A percentile compares a stretch with the other conserved stretches of the same genome.
phyloP scores from a whole-genome alignment of 2,797 vertebrate species.

The Numenius phaeopus region DNA sequence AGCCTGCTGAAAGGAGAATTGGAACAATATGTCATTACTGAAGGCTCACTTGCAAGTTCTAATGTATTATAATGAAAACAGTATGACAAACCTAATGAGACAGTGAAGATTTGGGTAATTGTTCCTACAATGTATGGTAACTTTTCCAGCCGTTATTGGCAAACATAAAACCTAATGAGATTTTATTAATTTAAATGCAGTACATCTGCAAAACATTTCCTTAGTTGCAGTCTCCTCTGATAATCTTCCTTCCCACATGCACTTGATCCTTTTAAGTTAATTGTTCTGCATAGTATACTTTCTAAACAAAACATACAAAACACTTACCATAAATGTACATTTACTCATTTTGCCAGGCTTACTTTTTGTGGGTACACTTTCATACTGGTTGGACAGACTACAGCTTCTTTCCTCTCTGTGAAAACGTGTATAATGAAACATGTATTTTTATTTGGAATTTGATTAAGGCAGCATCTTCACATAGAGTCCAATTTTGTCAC shows the following conservation, averaged over 20 bases:
- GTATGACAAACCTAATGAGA: constrained; percentile 91
- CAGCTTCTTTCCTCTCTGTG: neutral
- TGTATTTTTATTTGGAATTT: neutral
- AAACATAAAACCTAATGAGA: constrained; percentile 89
- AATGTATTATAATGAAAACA: constrained; percentile 94
- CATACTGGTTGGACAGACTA: neutral
- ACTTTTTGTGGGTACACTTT: constrained; percentile 10
- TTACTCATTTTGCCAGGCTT: constrained; percentile 39
- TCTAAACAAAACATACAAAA: constrained; percentile 78
- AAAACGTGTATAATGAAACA: neutral
- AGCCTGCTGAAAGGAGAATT: constrained; percentile 86
- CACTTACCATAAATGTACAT: constrained; percentile 69
- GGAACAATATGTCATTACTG: constrained; percentile 90
- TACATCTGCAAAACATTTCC: constrained; percentile 88
- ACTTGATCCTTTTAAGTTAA: constrained; percentile 83
- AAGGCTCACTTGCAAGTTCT: constrained; percentile 90
- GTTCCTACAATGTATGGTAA: constrained; percentile 85
- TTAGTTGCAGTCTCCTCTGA: constrained; percentile 81
- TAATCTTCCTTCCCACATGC: constrained; percentile 80
- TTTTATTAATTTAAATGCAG: constrained; percentile 88
- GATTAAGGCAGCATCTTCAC: neutral
- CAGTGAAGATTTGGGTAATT: constrained; percentile 86
- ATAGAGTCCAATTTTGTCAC: neutral
- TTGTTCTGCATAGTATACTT: constrained; percentile 77
- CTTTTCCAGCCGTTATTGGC: constrained; percentile 86